phyloP scores from a whole-genome alignment of 1,140 invertebrate species.

The Drosophila gunungcola region DNA sequence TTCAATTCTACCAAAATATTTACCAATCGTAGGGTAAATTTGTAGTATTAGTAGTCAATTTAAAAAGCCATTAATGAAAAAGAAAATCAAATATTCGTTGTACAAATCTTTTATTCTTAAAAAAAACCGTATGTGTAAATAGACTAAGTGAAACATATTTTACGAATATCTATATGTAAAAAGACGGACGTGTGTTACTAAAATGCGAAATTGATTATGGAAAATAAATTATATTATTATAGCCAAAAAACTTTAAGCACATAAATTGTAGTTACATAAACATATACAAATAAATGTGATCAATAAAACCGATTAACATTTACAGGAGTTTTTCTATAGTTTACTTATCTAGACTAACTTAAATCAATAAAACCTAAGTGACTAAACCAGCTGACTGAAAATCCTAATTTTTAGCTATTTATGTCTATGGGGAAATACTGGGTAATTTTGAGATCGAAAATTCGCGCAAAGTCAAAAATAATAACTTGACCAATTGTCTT shows the following conservation, averaged over 20 bases:
- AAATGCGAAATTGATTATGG: conserved; percentile 22
- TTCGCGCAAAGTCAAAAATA: too few relatives aligned
- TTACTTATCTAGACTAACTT: too few relatives aligned
- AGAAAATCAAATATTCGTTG: conserved; percentile 43
- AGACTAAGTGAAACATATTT: conserved; percentile 48
- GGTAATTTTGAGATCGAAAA: too few relatives aligned
- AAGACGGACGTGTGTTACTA: conserved; percentile 37
- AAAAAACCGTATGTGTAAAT: conserved; percentile 42
- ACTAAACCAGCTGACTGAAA: too few relatives aligned
- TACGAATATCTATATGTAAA: conserved; percentile 55
- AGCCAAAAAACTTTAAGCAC: conserved; percentile 54
- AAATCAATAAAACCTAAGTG: too few relatives aligned
- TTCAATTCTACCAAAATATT: conserved; percentile 33
- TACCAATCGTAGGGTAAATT: conserved; percentile 37
- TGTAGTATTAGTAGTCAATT: conserved; percentile 43
- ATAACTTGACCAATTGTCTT: too few relatives aligned
- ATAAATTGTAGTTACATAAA: conserved; percentile 63
- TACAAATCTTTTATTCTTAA: conserved; percentile 60
- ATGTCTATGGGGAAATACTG: too few relatives aligned
- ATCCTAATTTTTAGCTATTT: too few relatives aligned
- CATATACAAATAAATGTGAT: conserved; percentile 75
- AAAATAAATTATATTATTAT: conserved; percentile 31
- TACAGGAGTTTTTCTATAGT: too few relatives aligned
- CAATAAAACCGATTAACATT: conserved; percentile 42
- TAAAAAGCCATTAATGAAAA: conserved; percentile 29